A percentile compares a stretch with the other conserved stretches of the same genome.
phyloP scores from a whole-genome alignment of 2,113 vertebrate species.

The Bubo scandiacus region DNA sequence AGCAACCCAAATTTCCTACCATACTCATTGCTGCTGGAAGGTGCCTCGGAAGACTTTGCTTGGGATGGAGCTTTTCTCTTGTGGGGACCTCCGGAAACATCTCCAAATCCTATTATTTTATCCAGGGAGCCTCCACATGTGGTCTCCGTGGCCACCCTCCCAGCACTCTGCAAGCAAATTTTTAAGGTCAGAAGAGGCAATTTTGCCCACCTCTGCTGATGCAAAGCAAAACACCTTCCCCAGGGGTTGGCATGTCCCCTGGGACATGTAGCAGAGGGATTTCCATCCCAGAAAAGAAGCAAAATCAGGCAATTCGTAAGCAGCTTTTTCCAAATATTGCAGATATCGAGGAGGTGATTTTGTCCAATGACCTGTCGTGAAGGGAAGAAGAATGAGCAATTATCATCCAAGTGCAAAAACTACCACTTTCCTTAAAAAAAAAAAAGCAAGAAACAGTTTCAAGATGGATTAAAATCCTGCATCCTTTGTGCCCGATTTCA shows the following conservation, averaged over 20 bases:
- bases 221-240: background rate
- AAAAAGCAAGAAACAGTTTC: background rate
- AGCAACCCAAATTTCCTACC: background rate
- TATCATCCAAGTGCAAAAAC: background rate
- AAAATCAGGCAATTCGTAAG: background rate
- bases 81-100: background rate
- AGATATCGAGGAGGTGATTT: background rate
- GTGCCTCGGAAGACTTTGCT: background rate
- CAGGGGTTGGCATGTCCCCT: rapidly evolving
- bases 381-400: background rate
- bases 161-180: rapidly evolving
- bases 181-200: background rate
- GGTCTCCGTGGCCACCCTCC: background rate
- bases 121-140: background rate
- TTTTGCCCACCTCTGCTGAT: background rate
- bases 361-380: rapidly evolving
- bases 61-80: background rate
- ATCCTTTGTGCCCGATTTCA: background rate
- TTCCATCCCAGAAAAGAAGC: background rate
- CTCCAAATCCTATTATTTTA: background rate
- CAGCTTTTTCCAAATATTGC: background rate
- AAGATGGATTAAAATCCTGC: background rate
- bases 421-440: background rate
- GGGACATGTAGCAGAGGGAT: background rate
- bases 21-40: background rate